Percentiles rank a stretch among this genome's conserved stretches.
Evolutionary conservation across 2,113 vertebrate genomes (phyloP).

Genomic region (Rhadina sibilatrix): DNA sequence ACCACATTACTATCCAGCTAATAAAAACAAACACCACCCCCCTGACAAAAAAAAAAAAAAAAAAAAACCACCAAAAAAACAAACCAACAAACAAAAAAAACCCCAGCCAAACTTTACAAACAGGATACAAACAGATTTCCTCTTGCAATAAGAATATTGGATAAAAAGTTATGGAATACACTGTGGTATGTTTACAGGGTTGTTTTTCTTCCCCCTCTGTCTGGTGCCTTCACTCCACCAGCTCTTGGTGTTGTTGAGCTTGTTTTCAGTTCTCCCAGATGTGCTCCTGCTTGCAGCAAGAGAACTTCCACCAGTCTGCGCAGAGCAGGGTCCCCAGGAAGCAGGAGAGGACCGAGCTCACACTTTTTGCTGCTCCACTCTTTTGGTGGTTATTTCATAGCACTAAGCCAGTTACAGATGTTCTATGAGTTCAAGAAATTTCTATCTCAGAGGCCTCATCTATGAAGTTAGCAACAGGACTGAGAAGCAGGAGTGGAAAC

Average conservation of each 20-base stretch:
- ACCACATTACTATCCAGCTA: not conserved
- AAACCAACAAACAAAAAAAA: not conserved
- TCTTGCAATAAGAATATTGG: slow-evolving; percentile 1
- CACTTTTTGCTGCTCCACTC: not conserved
- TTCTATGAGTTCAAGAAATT: not conserved
- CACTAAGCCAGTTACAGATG: not conserved
- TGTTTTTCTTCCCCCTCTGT: not conserved
- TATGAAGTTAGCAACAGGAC: slow-evolving; percentile 66
- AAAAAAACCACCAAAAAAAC: no score
- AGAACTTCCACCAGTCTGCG: not conserved
- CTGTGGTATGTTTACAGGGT: not conserved
- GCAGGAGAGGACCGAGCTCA: not conserved
- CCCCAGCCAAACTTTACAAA: slow-evolving; percentile 22
- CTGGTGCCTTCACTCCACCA: not conserved
- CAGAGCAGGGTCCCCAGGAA: not conserved
- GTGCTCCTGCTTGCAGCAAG: not conserved
- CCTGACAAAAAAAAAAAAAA: not conserved
- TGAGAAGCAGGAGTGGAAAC: slow-evolving; percentile 59
- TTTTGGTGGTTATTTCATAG: not conserved
- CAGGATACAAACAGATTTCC: slow-evolving; percentile 47
- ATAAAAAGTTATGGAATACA: slow-evolving; percentile 7
- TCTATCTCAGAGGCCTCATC: slow-evolving; percentile 67
- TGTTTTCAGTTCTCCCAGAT: not conserved
- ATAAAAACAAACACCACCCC: not conserved
- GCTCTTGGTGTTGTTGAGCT: not conserved